A percentile compares a stretch with the other conserved stretches of the same genome.
Conservation (phyloP, 2,797 vertebrate genomes). For the Morus bassanus region DNA sequence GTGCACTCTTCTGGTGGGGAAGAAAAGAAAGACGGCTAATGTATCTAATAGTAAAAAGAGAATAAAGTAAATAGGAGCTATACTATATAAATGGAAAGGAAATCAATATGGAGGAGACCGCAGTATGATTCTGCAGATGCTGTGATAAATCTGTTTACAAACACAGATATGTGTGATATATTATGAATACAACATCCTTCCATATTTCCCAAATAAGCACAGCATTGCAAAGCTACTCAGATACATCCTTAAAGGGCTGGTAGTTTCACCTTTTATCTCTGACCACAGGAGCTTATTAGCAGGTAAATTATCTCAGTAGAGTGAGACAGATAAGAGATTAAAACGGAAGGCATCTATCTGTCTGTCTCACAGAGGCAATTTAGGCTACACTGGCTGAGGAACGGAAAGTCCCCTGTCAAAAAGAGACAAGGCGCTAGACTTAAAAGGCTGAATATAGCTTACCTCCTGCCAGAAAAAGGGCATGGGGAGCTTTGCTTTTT, state of each 20-base stretch:
- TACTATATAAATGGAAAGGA: conserved; percentile 9
- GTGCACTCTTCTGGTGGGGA: background rate
- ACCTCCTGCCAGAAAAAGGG: background rate
- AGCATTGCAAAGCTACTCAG: background rate
- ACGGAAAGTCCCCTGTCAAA: background rate
- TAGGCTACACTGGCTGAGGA: background rate
- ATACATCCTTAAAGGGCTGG: background rate
- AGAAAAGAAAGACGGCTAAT: background rate
- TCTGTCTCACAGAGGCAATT: background rate
- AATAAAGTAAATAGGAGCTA: conserved; percentile 21
- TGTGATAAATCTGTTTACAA: conserved; percentile 58
- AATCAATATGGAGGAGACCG: conserved; percentile 18
- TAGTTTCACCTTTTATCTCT: background rate
- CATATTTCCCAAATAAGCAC: background rate
- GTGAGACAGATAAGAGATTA: background rate
- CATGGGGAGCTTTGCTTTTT: background rate
- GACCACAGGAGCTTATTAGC: background rate
- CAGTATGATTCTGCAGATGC: conserved; percentile 16
- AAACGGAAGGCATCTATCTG: background rate
- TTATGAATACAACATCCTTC: conserved; percentile 2
- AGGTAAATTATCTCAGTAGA: background rate
- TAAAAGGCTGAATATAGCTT: background rate
- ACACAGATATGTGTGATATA: conserved; percentile 1
- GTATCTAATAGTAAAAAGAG: background rate
- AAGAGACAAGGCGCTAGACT: background rate